A percentile compares a stretch with the other conserved stretches of the same genome.
Conservation (phyloP, 2,797 vertebrate species). For the Poeciliopsis paucimaculata region DNA sequence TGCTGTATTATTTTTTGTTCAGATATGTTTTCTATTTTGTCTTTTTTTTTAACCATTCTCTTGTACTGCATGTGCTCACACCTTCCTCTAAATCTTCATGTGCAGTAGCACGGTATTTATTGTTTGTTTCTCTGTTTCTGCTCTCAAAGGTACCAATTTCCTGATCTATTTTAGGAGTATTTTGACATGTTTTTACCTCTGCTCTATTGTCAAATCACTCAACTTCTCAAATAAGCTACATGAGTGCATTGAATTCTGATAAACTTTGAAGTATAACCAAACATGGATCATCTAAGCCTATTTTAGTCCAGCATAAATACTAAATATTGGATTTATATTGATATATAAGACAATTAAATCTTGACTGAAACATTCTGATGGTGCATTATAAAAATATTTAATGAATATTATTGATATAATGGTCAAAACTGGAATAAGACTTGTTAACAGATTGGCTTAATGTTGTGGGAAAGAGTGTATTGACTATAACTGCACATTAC, state of each 20-base stretch:
- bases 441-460: background rate
- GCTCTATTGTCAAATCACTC: background rate
- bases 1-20: background rate
- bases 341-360: too few species aligned
- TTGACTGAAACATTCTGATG: background rate
- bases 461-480: background rate
- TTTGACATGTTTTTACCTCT: background rate
- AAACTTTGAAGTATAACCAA: background rate
- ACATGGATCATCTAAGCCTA: background rate
- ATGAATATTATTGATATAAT: background rate
- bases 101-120: background rate
- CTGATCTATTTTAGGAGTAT: background rate
- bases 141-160: background rate
- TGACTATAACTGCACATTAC: background rate
- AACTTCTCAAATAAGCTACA: background rate
- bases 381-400: background rate
- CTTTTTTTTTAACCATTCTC: background rate
- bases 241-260: background rate
- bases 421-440: background rate
- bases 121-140: background rate
- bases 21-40: background rate
- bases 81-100: background rate
- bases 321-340: too few species aligned
- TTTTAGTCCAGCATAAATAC: too few species aligned
- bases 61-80: background rate